Conservation (phyloP, 2,888 invertebrate genomes). For the Dioctria linearis region DNA sequence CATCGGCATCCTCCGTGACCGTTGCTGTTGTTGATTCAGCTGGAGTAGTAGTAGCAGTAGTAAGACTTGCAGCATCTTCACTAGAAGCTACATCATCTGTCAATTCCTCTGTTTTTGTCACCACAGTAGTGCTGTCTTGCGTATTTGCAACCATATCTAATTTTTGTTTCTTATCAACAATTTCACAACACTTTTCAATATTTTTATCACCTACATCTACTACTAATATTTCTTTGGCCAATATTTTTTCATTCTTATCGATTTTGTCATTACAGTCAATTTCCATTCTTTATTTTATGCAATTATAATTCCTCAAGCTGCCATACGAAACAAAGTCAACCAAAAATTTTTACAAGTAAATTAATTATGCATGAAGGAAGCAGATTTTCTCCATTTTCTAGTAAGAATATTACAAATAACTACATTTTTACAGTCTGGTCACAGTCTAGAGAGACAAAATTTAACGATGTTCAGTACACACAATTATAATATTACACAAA, state of each 20-base stretch:
- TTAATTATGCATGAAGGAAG: constrained; percentile 17
- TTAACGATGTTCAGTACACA: too few species aligned
- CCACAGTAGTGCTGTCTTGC: neutral
- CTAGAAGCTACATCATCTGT: neutral
- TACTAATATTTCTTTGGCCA: constrained; percentile 31
- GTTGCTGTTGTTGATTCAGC: neutral
- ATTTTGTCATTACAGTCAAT: constrained; percentile 23
- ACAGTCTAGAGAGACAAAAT: too few species aligned
- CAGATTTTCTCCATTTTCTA: constrained; percentile 12
- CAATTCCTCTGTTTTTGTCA: constrained; percentile 24
- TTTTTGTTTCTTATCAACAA: constrained; percentile 6
- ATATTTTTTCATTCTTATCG: constrained; percentile 18
- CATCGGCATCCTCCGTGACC: neutral
- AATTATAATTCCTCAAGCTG: neutral
- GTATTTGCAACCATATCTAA: constrained; percentile 28
- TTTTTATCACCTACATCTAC: constrained; percentile 1
- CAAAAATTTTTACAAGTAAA: neutral
- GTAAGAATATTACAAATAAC: neutral
- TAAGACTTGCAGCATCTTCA: too few species aligned
- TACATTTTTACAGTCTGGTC: too few species aligned
- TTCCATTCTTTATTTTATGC: constrained; percentile 19
- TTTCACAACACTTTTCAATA: neutral
- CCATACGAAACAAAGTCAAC: constrained; percentile 12
- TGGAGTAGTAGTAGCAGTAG: too few species aligned
- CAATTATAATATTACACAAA: too few species aligned